A percentile compares a stretch with the other conserved stretches of the same genome.
Evolutionary conservation across 2,113 vertebrate genomes (phyloP).

Genomic region (Enhydra lutris): DNA sequence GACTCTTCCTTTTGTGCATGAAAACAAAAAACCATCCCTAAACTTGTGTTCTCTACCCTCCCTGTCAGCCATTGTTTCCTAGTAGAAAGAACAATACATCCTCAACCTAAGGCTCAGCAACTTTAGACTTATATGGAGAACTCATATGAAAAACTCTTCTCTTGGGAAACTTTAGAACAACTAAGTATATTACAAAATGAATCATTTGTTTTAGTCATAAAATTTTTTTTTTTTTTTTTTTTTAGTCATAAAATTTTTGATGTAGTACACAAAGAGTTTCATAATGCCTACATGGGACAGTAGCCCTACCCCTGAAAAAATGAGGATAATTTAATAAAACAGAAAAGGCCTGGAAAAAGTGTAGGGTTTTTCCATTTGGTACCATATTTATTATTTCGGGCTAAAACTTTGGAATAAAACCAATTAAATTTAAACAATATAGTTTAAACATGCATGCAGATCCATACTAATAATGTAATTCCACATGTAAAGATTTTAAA

Average conservation of each 20-base stretch:
- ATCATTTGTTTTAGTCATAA: not conserved
- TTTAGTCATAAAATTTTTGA: not conserved
- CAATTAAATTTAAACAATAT: not conserved
- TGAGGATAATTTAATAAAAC: not conserved
- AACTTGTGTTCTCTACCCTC: not conserved
- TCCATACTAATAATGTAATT: not conserved
- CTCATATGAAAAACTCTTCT: not conserved
- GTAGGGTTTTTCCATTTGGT: not conserved
- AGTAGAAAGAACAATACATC: not conserved
- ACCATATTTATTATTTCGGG: not conserved
- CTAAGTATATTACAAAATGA: not conserved
- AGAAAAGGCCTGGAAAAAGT: not conserved
- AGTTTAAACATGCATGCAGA: not conserved
- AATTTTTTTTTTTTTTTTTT: too few species aligned
- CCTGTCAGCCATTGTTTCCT: not conserved
- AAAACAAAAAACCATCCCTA: not conserved
- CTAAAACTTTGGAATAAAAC: not conserved
- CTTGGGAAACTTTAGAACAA: not conserved
- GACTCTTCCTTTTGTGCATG: not conserved
- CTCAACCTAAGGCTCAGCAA: not conserved
- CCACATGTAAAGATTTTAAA: not conserved
- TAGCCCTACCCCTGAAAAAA: not conserved
- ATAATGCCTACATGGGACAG: not conserved
- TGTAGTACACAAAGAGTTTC: not conserved
- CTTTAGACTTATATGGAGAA: not conserved